These are phyloP conservation scores for Staurois parvus DNA, from an alignment of 2,797 vertebrate genomes.

Conservation along the genomic window DNA sequence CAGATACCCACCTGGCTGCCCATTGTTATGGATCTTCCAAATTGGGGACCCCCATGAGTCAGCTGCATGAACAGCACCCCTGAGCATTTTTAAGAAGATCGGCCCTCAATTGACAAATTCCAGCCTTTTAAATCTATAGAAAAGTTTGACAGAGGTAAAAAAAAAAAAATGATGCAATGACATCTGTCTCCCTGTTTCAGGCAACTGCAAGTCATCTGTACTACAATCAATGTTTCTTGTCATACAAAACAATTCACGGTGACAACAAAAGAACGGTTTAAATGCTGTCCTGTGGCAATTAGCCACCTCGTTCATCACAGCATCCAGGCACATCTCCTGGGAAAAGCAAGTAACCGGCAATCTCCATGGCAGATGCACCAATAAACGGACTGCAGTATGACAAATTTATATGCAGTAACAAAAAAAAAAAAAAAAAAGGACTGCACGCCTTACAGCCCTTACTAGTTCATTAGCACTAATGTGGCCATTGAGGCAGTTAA, in stretches of 20 bases:
- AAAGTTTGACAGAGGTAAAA: too few species aligned
- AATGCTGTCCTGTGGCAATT: neutral
- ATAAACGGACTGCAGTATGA: neutral
- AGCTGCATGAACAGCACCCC: too few species aligned
- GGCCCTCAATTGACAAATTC: too few species aligned
- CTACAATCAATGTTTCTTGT: neutral
- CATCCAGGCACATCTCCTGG: slow-evolving; percentile 6
- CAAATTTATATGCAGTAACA: neutral
- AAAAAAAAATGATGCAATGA: neutral
- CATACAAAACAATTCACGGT: neutral
- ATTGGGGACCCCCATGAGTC: too few species aligned
- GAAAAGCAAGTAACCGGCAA: neutral
- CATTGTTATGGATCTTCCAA: too few species aligned
- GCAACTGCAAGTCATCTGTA: neutral
- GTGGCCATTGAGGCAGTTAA: too few species aligned
- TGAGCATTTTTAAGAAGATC: too few species aligned
- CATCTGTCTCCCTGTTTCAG: neutral
- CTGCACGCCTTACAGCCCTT: neutral
- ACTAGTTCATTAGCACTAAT: neutral
- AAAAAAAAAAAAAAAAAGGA: neutral
- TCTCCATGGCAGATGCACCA: neutral
- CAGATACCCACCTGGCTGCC: too few species aligned
- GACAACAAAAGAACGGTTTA: neutral
- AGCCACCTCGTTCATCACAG: neutral
- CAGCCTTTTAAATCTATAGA: too few species aligned